Percentiles rank a stretch among this genome's conserved stretches.
These are phyloP conservation scores for Zhengitettix transpicula DNA, from an alignment of 2,888 invertebrate species.

Conservation along the genomic window DNA sequence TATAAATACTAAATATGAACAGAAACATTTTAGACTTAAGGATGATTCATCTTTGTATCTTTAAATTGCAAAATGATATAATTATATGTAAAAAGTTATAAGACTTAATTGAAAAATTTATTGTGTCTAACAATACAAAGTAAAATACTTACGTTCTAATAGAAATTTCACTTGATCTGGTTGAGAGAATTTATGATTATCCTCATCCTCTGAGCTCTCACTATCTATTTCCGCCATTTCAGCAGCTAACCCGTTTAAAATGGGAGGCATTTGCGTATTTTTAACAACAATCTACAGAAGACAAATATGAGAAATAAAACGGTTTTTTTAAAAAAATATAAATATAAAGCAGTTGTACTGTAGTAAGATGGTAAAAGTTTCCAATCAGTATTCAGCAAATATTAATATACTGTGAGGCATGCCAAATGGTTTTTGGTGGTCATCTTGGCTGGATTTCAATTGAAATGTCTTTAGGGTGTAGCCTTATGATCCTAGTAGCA, in stretches of 20 bases:
- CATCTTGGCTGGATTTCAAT: too few relatives aligned
- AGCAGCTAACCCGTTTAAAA: conserved; percentile 67
- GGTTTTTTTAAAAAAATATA: conserved; percentile 10
- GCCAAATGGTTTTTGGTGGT: too few relatives aligned
- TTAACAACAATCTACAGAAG: conserved; percentile 34
- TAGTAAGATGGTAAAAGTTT: too few relatives aligned
- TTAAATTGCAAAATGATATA: neutral
- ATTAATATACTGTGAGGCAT: too few relatives aligned
- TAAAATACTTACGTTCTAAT: conserved; percentile 41
- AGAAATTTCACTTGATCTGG: conserved; percentile 62
- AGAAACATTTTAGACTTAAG: too few relatives aligned
- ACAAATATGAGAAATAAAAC: neutral
- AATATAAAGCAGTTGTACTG: conserved; percentile 18
- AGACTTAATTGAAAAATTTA: neutral
- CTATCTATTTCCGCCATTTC: conserved; percentile 57
- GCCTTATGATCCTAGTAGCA: too few relatives aligned
- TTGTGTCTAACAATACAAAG: neutral
- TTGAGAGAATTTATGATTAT: conserved; percentile 38
- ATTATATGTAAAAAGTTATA: conserved; percentile 1
- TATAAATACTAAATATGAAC: too few relatives aligned
- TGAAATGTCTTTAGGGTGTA: too few relatives aligned
- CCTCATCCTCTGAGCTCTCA: conserved; percentile 45
- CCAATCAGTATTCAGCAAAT: too few relatives aligned
- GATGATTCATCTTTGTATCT: too few relatives aligned
- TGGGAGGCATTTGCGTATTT: conserved; percentile 33